A percentile compares a stretch with the other conserved stretches of the same genome.
These are phyloP conservation scores for Hydropsyche betteni DNA, from an alignment of 2,888 invertebrate genomes.

Conservation along the genomic window DNA sequence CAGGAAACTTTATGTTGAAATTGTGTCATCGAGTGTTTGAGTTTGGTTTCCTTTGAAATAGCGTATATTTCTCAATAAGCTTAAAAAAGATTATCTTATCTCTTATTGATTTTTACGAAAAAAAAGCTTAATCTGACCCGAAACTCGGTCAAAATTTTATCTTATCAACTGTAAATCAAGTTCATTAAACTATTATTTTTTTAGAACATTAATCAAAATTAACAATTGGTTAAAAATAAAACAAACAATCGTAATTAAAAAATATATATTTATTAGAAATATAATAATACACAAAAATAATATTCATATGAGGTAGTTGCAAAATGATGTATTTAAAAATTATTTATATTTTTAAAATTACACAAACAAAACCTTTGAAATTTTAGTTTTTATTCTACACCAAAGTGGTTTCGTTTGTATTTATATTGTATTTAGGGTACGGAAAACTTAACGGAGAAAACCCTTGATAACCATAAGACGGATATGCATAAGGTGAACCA, in stretches of 20 bases:
- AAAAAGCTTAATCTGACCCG: too few species aligned
- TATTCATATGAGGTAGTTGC: too few species aligned
- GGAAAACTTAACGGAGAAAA: background rate
- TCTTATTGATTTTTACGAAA: background rate
- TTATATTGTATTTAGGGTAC: background rate
- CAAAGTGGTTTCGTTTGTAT: background rate
- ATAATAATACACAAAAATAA: background rate
- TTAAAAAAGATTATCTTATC: background rate
- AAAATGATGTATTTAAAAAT: too few species aligned
- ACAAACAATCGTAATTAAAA: background rate
- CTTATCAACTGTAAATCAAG: background rate
- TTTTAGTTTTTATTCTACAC: too few species aligned
- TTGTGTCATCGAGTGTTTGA: too few species aligned
- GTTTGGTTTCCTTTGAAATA: too few species aligned
- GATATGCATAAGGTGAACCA: too few species aligned
- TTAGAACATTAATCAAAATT: background rate
- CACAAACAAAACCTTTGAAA: too few species aligned
- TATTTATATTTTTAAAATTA: too few species aligned
- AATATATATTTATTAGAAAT: background rate
- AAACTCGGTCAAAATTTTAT: constrained; percentile 5
- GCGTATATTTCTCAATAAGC: background rate
- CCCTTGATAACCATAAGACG: too few species aligned
- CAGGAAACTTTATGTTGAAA: too few species aligned
- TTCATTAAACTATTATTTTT: constrained; percentile 11
- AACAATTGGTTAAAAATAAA: background rate